A percentile compares a stretch with the other conserved stretches of the same genome.
Conservation (phyloP, 2,888 invertebrate genomes). For the Branchellion lobata region DNA sequence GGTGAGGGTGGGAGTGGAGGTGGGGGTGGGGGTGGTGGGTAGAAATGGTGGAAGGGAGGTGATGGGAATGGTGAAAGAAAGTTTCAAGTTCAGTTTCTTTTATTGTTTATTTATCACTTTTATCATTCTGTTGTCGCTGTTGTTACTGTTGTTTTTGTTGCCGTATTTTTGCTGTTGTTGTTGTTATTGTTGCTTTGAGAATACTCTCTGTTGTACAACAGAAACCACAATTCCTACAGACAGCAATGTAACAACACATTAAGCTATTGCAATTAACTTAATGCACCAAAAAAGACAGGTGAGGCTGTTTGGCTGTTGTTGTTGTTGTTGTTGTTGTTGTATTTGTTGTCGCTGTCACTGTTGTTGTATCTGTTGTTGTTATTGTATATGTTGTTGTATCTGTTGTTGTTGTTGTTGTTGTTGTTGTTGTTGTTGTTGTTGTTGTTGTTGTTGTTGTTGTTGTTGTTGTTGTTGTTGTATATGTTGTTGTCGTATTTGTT, state of each 20-base stretch:
- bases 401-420: not conserved
- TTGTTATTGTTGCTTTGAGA: no score
- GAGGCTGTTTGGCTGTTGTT: no score
- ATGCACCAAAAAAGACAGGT: no score
- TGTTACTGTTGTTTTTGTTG: conserved; percentile 11
- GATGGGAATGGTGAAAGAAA: not conserved
- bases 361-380: not conserved
- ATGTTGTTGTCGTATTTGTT: not conserved
- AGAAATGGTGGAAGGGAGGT: not conserved
- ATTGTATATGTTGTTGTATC: not conserved
- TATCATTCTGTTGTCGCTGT: not conserved
- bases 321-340: no score
- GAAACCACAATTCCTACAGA: no score
- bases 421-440: conserved; percentile 25
- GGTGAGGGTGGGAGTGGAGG: not conserved
- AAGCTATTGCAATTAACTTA: no score
- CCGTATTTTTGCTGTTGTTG: no score
- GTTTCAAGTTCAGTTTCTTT: not conserved
- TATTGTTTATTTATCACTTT: not conserved
- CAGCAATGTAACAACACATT: no score
- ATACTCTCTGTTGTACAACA: no score
- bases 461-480: conserved; percentile 21
- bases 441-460: conserved; percentile 29
- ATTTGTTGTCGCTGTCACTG: not conserved
- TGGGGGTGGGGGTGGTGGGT: no score